phyloP scores from a whole-genome alignment of 1,140 invertebrate genomes.

The Pseudoatta argentina region DNA sequence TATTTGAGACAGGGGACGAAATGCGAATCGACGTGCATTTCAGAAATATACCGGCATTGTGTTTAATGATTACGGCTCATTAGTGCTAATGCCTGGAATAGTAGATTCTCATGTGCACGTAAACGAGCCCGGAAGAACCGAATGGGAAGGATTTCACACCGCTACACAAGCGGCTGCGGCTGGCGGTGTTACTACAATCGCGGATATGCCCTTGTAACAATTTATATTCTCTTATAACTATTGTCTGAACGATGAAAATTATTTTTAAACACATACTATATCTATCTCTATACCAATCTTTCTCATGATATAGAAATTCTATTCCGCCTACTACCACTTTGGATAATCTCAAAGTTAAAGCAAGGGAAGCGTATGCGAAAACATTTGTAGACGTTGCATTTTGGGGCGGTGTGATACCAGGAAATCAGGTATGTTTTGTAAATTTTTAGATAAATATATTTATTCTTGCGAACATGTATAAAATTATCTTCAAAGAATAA shows the following conservation, averaged over 20 bases:
- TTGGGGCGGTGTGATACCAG: constrained; percentile 41
- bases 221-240: not conserved
- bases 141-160: constrained; percentile 91
- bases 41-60: constrained; percentile 67
- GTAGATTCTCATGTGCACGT: constrained; percentile 96
- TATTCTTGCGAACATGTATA: not conserved
- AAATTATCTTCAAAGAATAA: constrained; percentile 29
- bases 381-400: constrained; percentile 33
- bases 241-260: not conserved
- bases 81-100: constrained; percentile 91
- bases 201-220: constrained; percentile 91
- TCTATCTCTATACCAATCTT: not conserved
- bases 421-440: constrained; percentile 30
- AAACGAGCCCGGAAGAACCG: constrained; percentile 93
- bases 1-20: not conserved
- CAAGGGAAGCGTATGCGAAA: constrained; percentile 13
- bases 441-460: constrained; percentile 23
- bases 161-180: constrained; percentile 91
- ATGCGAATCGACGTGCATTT: constrained; percentile 18
- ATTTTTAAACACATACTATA: not conserved
- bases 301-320: constrained; percentile 28
- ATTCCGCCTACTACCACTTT: constrained; percentile 23
- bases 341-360: constrained; percentile 44
- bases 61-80: constrained; percentile 87
- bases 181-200: constrained; percentile 91